Conservation (phyloP, 2,888 invertebrate species). For the Morpho deidamia region DNA sequence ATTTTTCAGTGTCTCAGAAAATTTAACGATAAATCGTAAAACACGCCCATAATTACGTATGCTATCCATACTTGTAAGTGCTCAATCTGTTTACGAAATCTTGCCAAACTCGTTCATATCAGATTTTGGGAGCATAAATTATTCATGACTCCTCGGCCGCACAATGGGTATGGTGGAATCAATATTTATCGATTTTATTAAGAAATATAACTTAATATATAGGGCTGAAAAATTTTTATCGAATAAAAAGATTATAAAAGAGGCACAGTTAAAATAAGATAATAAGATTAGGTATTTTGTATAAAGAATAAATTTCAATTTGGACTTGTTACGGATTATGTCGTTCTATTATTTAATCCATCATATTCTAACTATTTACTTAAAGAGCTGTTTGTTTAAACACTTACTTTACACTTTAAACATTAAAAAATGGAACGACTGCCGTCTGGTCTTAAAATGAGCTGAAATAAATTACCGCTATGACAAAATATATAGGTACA, state of each 20-base stretch:
- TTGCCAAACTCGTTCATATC: slow-evolving; percentile 59
- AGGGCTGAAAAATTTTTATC: background rate
- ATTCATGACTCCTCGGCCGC: slow-evolving; percentile 59
- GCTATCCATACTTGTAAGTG: slow-evolving; percentile 43
- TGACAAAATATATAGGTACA: too few relatives aligned
- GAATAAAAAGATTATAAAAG: background rate
- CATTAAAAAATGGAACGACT: too few relatives aligned
- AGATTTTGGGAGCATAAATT: slow-evolving; percentile 57
- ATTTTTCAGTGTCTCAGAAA: slow-evolving; percentile 7
- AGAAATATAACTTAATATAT: slow-evolving; percentile 30
- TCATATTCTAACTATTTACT: too few relatives aligned
- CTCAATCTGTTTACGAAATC: slow-evolving; percentile 63
- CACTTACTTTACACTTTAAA: too few relatives aligned
- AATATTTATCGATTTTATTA: slow-evolving; percentile 50
- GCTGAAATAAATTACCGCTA: too few relatives aligned
- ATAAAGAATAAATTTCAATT: too few relatives aligned
- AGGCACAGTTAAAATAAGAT: too few relatives aligned
- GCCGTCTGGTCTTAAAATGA: too few relatives aligned
- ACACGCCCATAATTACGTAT: slow-evolving; percentile 43
- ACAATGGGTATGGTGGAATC: slow-evolving; percentile 56
- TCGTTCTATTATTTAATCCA: too few relatives aligned
- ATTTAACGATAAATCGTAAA: slow-evolving; percentile 35
- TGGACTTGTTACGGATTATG: too few relatives aligned
- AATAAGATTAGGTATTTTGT: too few relatives aligned
- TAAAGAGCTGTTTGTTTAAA: too few relatives aligned